Evolutionary conservation across 2,113 vertebrate genomes (phyloP), one percentile per base, ranked within the genome.

Genomic region (Hyperopisus bebe): DNA sequence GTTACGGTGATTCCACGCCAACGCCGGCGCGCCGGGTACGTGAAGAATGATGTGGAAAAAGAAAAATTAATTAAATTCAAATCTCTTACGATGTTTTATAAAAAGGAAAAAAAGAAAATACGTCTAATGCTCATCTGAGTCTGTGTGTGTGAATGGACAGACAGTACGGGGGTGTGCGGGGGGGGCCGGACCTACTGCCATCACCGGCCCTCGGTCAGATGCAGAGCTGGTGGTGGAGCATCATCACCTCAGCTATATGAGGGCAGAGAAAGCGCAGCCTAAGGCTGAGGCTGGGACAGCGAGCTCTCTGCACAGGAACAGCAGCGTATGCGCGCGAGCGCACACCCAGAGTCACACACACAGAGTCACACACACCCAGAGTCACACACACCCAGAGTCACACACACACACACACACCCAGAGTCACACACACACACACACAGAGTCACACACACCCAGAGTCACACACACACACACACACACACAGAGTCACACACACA

Each of bases 1-100:
- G 93, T 93, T 92, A 91, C 90, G 93, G 91, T 91, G 86, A 92
- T 93, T 93, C 92, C 92, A 91, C 91, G 58, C 27, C 31, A 1
- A 17, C 6, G 31, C 13, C 31, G 1, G 3, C 13, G 70, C 8
- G 70, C 1, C 0, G 10, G 31, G 10, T 0, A 1, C 66, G 13
- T 15, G 11, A 17, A 13, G 35, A 42, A 5, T 3, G 35, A 19
- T 7, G 15, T 42, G 35, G 13, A 6, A 7, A 42, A 39, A 42
- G 35, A 39, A 39, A 77, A 77, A 77, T 77, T 5, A 2, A 58
- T 58, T 17, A 19, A 19, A 17, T 42, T 17, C 4, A 42, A 15
- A 19, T 77, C 13, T 70, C 19, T 39, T 44, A 84, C n/a, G 19
- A 48, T 17, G 31, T 19, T 15, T 77, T 39, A 35, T 77, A 17